These are phyloP conservation scores for Otocyon megalotis DNA, from an alignment of 2,113 vertebrate species.

Conservation along the genomic window DNA sequence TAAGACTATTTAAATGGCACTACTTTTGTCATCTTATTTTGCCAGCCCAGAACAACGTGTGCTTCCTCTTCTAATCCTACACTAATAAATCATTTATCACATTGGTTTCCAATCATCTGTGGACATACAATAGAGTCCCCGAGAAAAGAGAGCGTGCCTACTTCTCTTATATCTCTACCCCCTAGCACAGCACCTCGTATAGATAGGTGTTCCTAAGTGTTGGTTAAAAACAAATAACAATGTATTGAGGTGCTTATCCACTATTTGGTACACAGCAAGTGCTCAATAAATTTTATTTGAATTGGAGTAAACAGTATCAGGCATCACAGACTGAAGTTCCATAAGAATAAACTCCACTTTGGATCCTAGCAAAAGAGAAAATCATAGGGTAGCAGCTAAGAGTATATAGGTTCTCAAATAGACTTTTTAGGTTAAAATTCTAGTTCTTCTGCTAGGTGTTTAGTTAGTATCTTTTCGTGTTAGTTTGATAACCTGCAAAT, in stretches of 20 bases:
- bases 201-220: background rate
- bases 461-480: background rate
- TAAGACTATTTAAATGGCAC: background rate
- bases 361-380: background rate
- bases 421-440: background rate
- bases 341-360: background rate
- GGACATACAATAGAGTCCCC: background rate
- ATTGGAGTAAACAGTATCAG: background rate
- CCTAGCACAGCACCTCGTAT: background rate
- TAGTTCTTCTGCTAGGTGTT: background rate
- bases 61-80: background rate
- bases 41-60: background rate
- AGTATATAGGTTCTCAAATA: background rate
- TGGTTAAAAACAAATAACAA: background rate
- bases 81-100: background rate
- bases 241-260: background rate
- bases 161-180: background rate
- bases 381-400: background rate
- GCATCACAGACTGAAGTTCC: background rate
- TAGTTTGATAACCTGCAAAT: background rate
- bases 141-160: background rate
- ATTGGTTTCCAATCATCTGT: background rate
- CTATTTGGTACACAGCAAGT: background rate
- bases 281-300: background rate
- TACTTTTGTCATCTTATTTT: background rate